Evolutionary conservation across 2,797 vertebrate species (phyloP).

Genomic region (Holocentrus rufus): DNA sequence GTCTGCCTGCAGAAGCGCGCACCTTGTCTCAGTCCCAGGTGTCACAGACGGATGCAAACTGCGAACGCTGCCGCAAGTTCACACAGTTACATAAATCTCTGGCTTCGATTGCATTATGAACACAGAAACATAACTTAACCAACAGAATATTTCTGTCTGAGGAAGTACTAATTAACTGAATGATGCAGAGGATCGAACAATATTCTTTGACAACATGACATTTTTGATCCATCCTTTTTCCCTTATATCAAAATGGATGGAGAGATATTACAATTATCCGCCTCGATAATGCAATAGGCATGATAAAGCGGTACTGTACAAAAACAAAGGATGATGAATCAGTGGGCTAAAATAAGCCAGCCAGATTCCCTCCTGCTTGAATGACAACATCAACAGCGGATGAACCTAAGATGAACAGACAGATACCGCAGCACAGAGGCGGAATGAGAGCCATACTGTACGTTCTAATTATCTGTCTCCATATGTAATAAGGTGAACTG

Average conservation of each 20-base stretch:
- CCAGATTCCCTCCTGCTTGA: constrained; percentile 35
- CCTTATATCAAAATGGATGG: constrained; percentile 49
- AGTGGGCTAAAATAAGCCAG: constrained; percentile 23
- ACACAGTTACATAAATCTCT: constrained; percentile 4
- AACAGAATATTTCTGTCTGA: constrained; percentile 10
- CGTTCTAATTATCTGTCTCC: constrained; percentile 25
- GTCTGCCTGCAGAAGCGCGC: constrained; percentile 69
- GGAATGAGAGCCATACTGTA: constrained; percentile 18
- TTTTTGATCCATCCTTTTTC: constrained; percentile 21
- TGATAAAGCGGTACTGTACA: constrained; percentile 46
- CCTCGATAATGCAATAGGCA: constrained; percentile 39
- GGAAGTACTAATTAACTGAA: constrained; percentile 6
- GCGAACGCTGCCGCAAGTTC: constrained; percentile 12
- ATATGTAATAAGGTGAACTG: constrained; percentile 37
- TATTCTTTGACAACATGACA: constrained; percentile 30
- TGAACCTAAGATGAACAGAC: constrained; percentile 33
- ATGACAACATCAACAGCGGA: constrained; percentile 43
- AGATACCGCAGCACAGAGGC: constrained; percentile 29
- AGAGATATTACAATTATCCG: constrained; percentile 29
- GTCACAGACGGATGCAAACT: constrained; percentile 53
- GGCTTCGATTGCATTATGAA: constrained; percentile 5
- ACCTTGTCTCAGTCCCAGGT: constrained; percentile 56
- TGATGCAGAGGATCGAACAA: constrained; percentile 1
- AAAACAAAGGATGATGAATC: constrained; percentile 48
- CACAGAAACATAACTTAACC: constrained; percentile 3